Conservation (phyloP, 2,797 vertebrate species). For the Trachops cirrhosus region DNA sequence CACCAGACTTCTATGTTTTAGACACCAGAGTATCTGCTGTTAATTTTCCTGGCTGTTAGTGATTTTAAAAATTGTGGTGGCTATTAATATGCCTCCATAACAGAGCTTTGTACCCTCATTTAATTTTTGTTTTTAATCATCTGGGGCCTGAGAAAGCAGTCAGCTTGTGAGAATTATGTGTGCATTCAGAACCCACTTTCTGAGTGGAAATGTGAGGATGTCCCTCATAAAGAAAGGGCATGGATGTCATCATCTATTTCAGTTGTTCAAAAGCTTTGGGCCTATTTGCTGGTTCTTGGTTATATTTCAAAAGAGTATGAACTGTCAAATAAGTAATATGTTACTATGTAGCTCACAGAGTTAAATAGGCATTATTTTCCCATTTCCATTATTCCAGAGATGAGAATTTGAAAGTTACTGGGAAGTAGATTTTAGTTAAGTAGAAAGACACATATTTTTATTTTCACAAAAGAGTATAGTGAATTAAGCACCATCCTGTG, state of each 20-base stretch:
- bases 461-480: neutral
- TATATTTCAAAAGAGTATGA: neutral
- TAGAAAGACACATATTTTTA: neutral
- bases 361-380: neutral
- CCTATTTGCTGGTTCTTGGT: neutral
- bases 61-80: neutral
- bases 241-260: neutral
- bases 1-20: slow-evolving; percentile 8
- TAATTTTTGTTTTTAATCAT: slow-evolving; percentile 57
- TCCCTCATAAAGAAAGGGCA: neutral
- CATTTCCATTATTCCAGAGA: neutral
- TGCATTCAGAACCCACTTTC: neutral
- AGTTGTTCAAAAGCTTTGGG: neutral
- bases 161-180: neutral
- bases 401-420: neutral
- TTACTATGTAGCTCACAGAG: neutral
- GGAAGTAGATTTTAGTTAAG: slow-evolving; percentile 16
- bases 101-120: neutral
- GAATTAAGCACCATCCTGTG: neutral
- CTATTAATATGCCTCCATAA: slow-evolving; percentile 50
- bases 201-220: neutral
- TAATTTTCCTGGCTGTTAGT: slow-evolving; percentile 24
- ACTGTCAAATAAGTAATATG: neutral
- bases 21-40: slow-evolving; percentile 13
- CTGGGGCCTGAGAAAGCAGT: slow-evolving; percentile 39